Base-by-base conservation (phyloP, 1,140 invertebrate species). In the Ladona fulva region DNA sequence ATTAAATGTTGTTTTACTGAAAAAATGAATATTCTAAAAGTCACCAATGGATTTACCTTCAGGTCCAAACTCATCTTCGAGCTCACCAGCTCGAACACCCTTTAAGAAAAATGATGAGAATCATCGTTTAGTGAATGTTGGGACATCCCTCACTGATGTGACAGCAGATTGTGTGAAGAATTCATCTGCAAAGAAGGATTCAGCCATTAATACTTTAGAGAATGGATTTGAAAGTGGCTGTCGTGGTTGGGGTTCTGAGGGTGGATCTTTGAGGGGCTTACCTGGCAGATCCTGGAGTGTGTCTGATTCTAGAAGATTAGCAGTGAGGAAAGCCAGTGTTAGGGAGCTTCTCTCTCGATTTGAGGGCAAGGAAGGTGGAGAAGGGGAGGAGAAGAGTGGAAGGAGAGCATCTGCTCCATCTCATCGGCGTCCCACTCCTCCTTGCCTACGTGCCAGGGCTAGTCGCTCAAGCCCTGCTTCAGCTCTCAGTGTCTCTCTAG, bases 401-500 rank as follows among this genome's bases (percentile, higher is more conserved):
- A 11, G 78, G 75, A 16, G 77, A 78, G 44, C 75, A 79, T 25
- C 79, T 77, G 44, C 25, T 75, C 42, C 78, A 77, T 22, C 77
- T 77, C 52, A 78, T 25, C 77, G 75, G 22, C 16, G 76, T 8
- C 25, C 86, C 78, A 79, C 89, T 74, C 88, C 89, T 19, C 88
- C 88, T 0, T 89, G 88, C 82, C 82, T 89, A 76, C 82, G 88
- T 10, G 86, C 86, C 0, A 83, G 85, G 42, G 84, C 85, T 42
- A 87, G 87, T 0, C 81, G 86, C 42, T 84, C 87, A 8, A 89
- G 89, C 0, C 89, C 90, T 78, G 88, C 90, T 8, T 86, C 90
- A 24, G 25, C 76, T 22, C 89, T 92, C 73, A 91, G 92, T 0
- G 86, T 92, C 1, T 93, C 92, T 0, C 81, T 94, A 25, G 92